phyloP scores from a whole-genome alignment of 2,888 invertebrate genomes.

The Pilophorus perplexus region DNA sequence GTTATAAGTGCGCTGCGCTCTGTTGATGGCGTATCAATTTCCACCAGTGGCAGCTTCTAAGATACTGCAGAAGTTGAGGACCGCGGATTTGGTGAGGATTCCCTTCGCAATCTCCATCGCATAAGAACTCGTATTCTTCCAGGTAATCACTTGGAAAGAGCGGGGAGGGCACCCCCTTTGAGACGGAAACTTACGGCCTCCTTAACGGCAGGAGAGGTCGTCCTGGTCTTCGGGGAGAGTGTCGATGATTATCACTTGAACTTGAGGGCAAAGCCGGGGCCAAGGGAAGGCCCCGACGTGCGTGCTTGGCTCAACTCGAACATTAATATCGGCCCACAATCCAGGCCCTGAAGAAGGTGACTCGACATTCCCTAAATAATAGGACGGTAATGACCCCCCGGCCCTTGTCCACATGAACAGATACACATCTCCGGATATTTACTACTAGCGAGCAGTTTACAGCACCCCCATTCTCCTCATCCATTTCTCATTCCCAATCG shows the following conservation, averaged over 20 bases:
- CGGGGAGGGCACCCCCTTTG: too few species aligned
- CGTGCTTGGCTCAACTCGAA: conserved; percentile 22
- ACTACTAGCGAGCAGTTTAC: conserved; percentile 40
- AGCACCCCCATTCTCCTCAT: conserved; percentile 13
- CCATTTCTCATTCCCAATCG: conserved; percentile 34
- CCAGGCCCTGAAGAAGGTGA: conserved; percentile 29
- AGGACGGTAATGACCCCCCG: conserved; percentile 37
- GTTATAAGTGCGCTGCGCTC: too few species aligned
- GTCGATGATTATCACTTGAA: conserved; percentile 32
- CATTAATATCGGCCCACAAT: conserved; percentile 40
- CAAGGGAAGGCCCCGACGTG: conserved; percentile 2
- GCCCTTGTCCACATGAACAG: conserved; percentile 31
- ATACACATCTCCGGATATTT: conserved; percentile 41
- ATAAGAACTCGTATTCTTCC: too few species aligned
- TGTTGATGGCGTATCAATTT: too few species aligned
- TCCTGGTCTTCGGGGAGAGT: background rate
- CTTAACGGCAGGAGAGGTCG: background rate
- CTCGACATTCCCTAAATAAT: conserved; percentile 39
- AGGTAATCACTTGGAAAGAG: background rate
- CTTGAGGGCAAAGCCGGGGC: background rate
- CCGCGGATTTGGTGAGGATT: too few species aligned
- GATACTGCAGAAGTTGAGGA: too few species aligned
- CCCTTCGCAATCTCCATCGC: too few species aligned
- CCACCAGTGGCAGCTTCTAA: too few species aligned
- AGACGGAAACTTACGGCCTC: too few species aligned